A percentile compares a stretch with the other conserved stretches of the same genome.
These are phyloP conservation scores for Melierax canorus DNA, from an alignment of 2,113 vertebrate species.

Conservation along the genomic window DNA sequence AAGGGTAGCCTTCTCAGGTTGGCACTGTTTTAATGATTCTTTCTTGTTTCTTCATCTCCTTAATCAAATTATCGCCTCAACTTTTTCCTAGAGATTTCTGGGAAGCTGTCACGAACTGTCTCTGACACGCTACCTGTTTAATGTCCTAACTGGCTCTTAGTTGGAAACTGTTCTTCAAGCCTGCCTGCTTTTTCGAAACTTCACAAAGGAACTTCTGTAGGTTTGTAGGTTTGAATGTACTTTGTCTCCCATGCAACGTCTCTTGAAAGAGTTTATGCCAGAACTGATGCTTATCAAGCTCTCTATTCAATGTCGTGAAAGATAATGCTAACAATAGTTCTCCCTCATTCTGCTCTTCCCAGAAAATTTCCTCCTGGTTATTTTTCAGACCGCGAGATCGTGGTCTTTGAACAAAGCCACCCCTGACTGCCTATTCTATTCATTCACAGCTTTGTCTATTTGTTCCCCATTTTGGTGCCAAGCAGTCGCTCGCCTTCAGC, in stretches of 20 bases:
- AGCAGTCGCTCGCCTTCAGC: background rate
- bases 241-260: background rate
- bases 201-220: background rate
- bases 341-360: background rate
- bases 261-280: background rate
- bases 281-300: background rate
- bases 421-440: background rate
- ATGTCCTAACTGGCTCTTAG: background rate
- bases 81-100: background rate
- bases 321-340: background rate
- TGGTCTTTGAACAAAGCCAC: background rate
- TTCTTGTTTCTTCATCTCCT: background rate
- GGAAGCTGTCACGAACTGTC: background rate
- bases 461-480: background rate
- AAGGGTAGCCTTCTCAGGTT: background rate
- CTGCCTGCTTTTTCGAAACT: background rate
- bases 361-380: background rate
- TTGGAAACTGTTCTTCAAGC: background rate
- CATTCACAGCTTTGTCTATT: background rate
- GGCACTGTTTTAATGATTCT: background rate
- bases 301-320: background rate
- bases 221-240: background rate
- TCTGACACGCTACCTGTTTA: accelerated
- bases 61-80: background rate
- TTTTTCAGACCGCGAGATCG: background rate